Percentiles rank a stretch among this genome's conserved stretches.
Conservation (phyloP, 1,140 invertebrate genomes). For the Microplitis mediator region DNA sequence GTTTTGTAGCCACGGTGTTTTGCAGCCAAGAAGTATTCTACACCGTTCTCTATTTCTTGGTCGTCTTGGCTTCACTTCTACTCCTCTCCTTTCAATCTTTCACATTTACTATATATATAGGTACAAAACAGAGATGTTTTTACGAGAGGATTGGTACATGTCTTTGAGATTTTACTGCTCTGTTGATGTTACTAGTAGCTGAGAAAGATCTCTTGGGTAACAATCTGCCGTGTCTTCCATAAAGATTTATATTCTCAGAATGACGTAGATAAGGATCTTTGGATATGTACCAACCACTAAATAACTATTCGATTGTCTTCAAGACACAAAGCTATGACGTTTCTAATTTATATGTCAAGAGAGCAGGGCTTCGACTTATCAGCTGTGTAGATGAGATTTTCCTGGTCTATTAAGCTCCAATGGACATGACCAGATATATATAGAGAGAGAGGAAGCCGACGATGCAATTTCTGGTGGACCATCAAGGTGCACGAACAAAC, state of each 20-base stretch:
- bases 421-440: background rate
- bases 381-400: background rate
- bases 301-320: background rate
- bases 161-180: background rate
- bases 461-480: conserved; percentile 16
- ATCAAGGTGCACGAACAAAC: background rate
- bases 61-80: background rate
- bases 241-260: no score
- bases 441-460: background rate
- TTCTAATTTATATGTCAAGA: background rate
- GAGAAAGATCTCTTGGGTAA: no score
- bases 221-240: no score
- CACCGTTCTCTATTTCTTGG: background rate
- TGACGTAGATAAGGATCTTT: background rate
- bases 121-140: background rate
- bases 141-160: background rate
- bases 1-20: background rate
- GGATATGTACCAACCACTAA: background rate
- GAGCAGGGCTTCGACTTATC: background rate
- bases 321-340: background rate
- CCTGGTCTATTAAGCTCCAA: conserved; percentile 2
- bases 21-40: background rate
- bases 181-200: no score
- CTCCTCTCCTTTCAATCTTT: background rate
- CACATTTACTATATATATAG: background rate